phyloP scores from a whole-genome alignment of 2,113 vertebrate genomes.

The Oceanodroma tethys region DNA sequence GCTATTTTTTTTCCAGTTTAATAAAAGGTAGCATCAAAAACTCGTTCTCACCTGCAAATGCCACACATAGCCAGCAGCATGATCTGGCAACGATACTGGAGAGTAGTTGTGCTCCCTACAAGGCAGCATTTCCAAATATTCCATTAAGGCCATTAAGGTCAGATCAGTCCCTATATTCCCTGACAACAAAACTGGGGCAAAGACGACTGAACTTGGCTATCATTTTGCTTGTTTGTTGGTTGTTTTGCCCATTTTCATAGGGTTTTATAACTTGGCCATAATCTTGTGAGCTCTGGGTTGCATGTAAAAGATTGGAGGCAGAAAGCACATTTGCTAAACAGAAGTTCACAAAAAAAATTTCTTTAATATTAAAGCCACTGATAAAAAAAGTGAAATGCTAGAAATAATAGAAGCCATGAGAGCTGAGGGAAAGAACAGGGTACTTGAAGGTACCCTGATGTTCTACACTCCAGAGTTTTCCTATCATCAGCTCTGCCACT shows the following conservation, averaged over 20 bases:
- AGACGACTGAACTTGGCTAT: background rate
- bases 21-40: background rate
- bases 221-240: background rate
- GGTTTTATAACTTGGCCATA: background rate
- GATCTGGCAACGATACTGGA: background rate
- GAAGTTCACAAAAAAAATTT: background rate
- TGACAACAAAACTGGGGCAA: background rate
- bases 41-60: background rate
- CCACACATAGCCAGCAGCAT: background rate
- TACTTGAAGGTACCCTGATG: background rate
- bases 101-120: background rate
- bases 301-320: background rate
- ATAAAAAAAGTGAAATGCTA: constrained; percentile 14
- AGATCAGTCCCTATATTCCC: background rate
- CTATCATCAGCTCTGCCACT: background rate
- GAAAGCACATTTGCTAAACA: constrained; percentile 21
- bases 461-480: background rate
- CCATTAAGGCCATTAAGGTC: background rate
- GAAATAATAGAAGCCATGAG: background rate
- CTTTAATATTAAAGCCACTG: constrained; percentile 2
- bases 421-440: background rate
- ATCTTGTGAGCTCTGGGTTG: background rate
- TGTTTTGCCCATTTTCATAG: background rate
- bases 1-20: background rate
- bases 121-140: background rate